A percentile compares a stretch with the other conserved stretches of the same genome.
phyloP scores from a whole-genome alignment of 2,888 invertebrate species.

The Hydriomena furcata region DNA sequence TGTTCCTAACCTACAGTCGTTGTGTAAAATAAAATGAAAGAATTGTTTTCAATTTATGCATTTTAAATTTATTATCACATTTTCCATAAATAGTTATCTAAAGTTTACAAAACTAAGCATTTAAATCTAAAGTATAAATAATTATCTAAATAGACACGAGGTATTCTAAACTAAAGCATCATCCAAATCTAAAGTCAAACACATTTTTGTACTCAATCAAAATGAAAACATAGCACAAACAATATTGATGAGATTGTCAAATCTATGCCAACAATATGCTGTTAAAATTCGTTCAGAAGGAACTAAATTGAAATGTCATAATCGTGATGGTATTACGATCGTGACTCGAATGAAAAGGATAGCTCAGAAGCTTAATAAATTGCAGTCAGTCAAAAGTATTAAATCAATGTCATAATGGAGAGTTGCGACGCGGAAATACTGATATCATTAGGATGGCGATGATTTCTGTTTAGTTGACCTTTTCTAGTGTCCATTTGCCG shows the following conservation, averaged over 20 bases:
- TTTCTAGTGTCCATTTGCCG: slow-evolving; percentile 76
- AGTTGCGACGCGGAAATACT: slow-evolving; percentile 59
- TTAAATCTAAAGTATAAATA: slow-evolving; percentile 74
- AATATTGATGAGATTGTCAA: slow-evolving; percentile 37
- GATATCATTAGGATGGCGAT: slow-evolving; percentile 56
- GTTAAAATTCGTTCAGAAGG: slow-evolving; percentile 40
- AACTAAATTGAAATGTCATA: slow-evolving; percentile 60
- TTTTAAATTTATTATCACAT: slow-evolving; percentile 81
- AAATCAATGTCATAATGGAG: slow-evolving; percentile 25
- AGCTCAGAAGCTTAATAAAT: slow-evolving; percentile 42
- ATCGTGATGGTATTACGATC: slow-evolving; percentile 57
- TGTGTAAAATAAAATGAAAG: slow-evolving; percentile 5
- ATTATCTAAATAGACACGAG: slow-evolving; percentile 58
- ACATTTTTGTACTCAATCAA: slow-evolving; percentile 56
- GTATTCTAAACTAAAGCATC: slow-evolving; percentile 44
- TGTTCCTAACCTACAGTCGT: no score
- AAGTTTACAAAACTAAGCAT: slow-evolving; percentile 63
- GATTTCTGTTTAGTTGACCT: slow-evolving; percentile 59
- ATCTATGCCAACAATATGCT: slow-evolving; percentile 35
- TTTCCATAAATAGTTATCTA: slow-evolving; percentile 76
- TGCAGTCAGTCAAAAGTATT: slow-evolving; percentile 47
- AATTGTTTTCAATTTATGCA: slow-evolving; percentile 19
- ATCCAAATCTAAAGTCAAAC: slow-evolving; percentile 34
- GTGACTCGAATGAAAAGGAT: slow-evolving; percentile 48
- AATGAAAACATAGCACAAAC: slow-evolving; percentile 37